Evolutionary conservation across 2,888 invertebrate species (phyloP), one percentile per base, ranked within the genome.

Genomic region (Orchesella flavescens): DNA sequence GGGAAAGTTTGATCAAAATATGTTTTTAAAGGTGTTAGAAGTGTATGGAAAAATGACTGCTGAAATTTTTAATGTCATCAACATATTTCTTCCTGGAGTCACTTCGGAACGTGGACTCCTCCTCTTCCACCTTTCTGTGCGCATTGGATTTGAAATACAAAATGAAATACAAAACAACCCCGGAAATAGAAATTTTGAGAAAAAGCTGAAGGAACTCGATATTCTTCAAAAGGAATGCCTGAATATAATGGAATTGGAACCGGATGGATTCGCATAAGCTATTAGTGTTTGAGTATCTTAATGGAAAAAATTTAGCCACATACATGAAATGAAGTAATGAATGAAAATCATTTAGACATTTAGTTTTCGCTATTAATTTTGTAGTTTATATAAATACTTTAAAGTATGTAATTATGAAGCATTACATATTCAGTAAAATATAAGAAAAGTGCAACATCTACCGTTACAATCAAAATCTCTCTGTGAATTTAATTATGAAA

Each of bases 41-140:
- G 55, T 44, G 19, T 79, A 73, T 61, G 43, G n/a, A n/a, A 63
- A 44, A n/a, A 46, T 83, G 53, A 53, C 23, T n/a, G 53, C 78
- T 19, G 83, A 83, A 17, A 49, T 83, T 12, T 74, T 55, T 0
- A 13, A 73, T 21, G 83, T 83, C 1, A 63, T 83, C 15, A 71
- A 73, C 34, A 61, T 83, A 2, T 34, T 83, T 44, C 49, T 83
- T 9, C 83, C 83, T 19, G 83, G 83, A n/a, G 15, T 73, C 10
- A 83, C 83, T 15, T 73, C 73, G 10, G 83, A 83, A 49, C n/a
- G 83, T 74, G 83, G 83, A 3, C 34, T 78, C 21, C 55, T 83
- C 2, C 49, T 83, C 0, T 83, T 83, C 43, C 65, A 83, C 23
- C n/a, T 83, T 46, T n/a, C 78, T 4, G 83, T 78, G 17, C 55